Evolutionary conservation across 2,113 vertebrate genomes (phyloP).

Genomic region (Sander lucioperca): DNA sequence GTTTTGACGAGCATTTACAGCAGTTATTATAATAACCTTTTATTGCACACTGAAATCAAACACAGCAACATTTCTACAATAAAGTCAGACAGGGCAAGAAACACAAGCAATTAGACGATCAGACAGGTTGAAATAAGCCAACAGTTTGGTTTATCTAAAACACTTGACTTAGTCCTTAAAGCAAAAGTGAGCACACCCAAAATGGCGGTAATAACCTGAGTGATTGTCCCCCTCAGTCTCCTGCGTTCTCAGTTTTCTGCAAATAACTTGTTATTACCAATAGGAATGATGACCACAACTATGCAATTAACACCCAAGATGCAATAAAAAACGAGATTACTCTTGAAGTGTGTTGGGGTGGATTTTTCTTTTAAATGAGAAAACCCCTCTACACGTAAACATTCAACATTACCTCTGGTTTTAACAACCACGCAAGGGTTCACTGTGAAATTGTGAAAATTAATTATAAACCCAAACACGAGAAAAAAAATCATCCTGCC

Average conservation of each 20-base stretch:
- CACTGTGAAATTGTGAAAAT: slow-evolving; percentile 16
- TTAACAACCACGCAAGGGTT: background rate
- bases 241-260: background rate
- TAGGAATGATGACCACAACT: background rate
- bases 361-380: background rate
- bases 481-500: slow-evolving; percentile 4
- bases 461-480: slow-evolving; percentile 1
- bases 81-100: background rate
- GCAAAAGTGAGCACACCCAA: background rate
- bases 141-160: background rate
- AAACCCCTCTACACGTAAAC: background rate
- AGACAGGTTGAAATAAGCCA: slow-evolving; percentile 6
- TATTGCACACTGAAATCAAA: background rate
- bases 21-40: background rate
- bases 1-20: background rate
- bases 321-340: background rate
- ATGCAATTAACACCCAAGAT: background rate
- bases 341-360: background rate
- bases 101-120: background rate
- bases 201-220: background rate
- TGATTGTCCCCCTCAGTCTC: background rate
- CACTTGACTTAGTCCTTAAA: slow-evolving; percentile 1
- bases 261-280: background rate
- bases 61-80: background rate
- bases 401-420: background rate